A percentile compares a stretch with the other conserved stretches of the same genome.
Evolutionary conservation across 2,888 invertebrate genomes (phyloP).

Genomic region (Drepanosiphum platanoidis): DNA sequence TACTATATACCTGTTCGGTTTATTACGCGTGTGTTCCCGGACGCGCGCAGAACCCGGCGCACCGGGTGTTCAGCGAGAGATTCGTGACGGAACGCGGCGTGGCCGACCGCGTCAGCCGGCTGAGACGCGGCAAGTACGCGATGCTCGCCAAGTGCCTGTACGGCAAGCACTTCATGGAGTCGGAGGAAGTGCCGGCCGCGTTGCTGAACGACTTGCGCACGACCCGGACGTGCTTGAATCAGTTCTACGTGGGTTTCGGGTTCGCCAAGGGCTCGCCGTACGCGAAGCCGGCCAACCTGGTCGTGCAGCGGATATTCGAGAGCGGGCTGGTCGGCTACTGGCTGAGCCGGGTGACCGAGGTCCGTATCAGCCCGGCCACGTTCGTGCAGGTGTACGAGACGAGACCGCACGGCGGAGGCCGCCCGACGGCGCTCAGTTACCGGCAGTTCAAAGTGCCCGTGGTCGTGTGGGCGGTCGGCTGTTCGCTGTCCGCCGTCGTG

Average conservation of each 20-base stretch:
- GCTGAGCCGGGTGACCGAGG: constrained; percentile 60
- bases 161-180: constrained; percentile 63
- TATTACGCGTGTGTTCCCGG: neutral
- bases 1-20: too few relatives aligned
- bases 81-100: constrained; percentile 47
- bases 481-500: constrained; percentile 30
- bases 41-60: constrained; percentile 55
- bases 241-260: constrained; percentile 60
- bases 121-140: constrained; percentile 61
- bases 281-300: constrained; percentile 49
- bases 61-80: constrained; percentile 56
- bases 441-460: constrained; percentile 60
- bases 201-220: constrained; percentile 62
- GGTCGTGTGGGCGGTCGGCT: constrained; percentile 59
- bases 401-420: constrained; percentile 9
- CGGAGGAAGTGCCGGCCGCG: constrained; percentile 58
- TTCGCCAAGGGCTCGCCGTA: constrained; percentile 59
- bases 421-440: constrained; percentile 54
- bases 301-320: constrained; percentile 61
- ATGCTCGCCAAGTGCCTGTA: constrained; percentile 62
- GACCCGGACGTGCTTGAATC: constrained; percentile 46
- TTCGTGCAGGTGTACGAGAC: constrained; percentile 63
- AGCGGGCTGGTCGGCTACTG: constrained; percentile 63
- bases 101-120: constrained; percentile 54
- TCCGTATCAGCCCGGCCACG: constrained; percentile 49